These are phyloP conservation scores for Saxidomus purpurata DNA, from an alignment of 1,140 invertebrate species.

Conservation along the genomic window DNA sequence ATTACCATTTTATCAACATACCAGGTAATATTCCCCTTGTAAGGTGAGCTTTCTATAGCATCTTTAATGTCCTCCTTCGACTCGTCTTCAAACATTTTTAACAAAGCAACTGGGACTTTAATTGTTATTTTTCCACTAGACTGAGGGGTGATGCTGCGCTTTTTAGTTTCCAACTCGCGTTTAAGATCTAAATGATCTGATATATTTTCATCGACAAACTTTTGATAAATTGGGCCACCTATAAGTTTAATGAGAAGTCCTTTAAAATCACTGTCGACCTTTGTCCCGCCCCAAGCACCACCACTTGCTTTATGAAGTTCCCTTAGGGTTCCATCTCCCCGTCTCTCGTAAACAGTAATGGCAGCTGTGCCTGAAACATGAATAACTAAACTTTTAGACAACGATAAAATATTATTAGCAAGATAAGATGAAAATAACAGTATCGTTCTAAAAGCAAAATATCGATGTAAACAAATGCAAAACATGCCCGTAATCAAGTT, in stretches of 20 bases:
- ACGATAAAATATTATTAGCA: too few relatives aligned
- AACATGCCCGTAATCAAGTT: too few relatives aligned
- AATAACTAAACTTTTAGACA: too few relatives aligned
- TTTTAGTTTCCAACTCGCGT: conserved; percentile 68
- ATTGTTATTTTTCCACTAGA: conserved; percentile 62
- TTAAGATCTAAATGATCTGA: conserved; percentile 14
- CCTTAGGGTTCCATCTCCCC: conserved; percentile 59
- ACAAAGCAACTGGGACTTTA: conserved; percentile 52
- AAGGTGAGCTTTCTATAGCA: conserved; percentile 53
- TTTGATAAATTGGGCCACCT: conserved; percentile 45
- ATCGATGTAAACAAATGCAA: too few relatives aligned
- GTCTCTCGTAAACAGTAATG: conserved; percentile 69
- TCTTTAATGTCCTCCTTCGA: conserved; percentile 53
- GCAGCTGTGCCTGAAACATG: conserved; percentile 73
- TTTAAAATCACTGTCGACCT: conserved; percentile 69
- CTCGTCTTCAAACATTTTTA: conserved; percentile 50
- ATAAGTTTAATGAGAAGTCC: conserved; percentile 68
- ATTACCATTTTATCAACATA: conserved; percentile 65
- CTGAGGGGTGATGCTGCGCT: conserved; percentile 55
- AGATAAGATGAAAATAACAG: too few relatives aligned
- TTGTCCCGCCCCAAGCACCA: conserved; percentile 70
- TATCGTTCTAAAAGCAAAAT: too few relatives aligned
- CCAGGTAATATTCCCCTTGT: conserved; percentile 64
- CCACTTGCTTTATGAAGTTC: conserved; percentile 70
- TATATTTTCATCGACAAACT: conserved; percentile 62